A percentile compares a stretch with the other conserved stretches of the same genome.
phyloP scores from a whole-genome alignment of 1,140 invertebrate species.

The Anthonomus grandis region DNA sequence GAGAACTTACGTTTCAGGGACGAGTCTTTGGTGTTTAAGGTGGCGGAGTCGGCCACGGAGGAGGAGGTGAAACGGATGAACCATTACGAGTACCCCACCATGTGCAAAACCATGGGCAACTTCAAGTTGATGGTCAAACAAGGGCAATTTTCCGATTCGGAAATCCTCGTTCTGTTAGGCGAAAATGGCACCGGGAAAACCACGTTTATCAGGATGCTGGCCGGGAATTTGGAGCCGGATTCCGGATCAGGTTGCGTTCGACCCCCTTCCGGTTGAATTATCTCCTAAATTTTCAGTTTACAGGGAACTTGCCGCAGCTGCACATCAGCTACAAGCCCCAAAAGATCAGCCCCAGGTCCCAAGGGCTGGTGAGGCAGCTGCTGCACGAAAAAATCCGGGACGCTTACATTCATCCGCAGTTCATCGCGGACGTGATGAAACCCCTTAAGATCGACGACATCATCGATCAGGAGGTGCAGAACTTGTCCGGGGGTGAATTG shows the following conservation, averaged over 20 bases:
- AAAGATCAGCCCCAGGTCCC: conserved; percentile 98
- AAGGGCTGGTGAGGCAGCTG: conserved; percentile 87
- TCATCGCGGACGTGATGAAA: conserved; percentile 99
- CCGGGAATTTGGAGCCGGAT: conserved; percentile 92
- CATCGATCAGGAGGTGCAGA: conserved; percentile 98
- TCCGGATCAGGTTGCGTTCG: conserved; percentile 64
- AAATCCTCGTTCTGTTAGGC: conserved; percentile 96
- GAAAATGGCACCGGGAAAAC: conserved; percentile 99
- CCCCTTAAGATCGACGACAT: conserved; percentile 97
- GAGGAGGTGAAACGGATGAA: conserved; percentile 97
- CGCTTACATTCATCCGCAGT: conserved; percentile 96
- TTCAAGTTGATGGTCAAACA: conserved; percentile 79
- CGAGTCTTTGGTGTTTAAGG: conserved; percentile 95
- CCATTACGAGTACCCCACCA: conserved; percentile 91
- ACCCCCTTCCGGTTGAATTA: background rate
- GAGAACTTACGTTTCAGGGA: conserved; percentile 99
- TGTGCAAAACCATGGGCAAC: conserved; percentile 80
- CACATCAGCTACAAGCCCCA: conserved; percentile 99
- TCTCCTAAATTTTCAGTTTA: conserved; percentile 14
- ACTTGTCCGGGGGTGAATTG: conserved; percentile 98
- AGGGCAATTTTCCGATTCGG: conserved; percentile 98
- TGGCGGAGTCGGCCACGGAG: conserved; percentile 95
- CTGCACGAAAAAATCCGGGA: conserved; percentile 96
- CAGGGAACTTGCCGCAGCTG: conserved; percentile 80
- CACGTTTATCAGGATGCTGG: conserved; percentile 97